Conservation (phyloP, 2,888 invertebrate genomes). For the Melinaea marsaeus region DNA sequence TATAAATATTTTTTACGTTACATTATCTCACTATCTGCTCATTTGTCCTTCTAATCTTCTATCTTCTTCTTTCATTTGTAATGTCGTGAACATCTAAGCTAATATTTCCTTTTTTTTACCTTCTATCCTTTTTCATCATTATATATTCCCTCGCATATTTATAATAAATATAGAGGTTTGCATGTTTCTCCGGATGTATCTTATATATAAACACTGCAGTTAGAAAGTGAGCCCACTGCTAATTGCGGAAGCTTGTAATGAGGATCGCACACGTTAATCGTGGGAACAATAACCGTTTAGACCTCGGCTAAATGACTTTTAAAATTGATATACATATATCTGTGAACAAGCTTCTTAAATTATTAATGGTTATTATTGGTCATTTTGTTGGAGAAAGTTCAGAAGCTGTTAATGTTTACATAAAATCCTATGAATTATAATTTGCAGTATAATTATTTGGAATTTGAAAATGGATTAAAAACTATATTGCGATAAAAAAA, state of each 20-base stretch:
- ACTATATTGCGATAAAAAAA: no score
- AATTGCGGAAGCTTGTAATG: slow-evolving; percentile 71
- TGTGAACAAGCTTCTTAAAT: slow-evolving; percentile 1
- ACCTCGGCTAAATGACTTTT: slow-evolving; percentile 13
- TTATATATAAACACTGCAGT: slow-evolving; percentile 33
- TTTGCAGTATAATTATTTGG: not conserved
- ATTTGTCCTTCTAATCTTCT: no score
- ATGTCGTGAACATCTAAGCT: no score
- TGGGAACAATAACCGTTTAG: slow-evolving; percentile 41
- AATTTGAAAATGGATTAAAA: no score
- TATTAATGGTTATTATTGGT: slow-evolving; percentile 2
- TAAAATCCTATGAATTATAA: not conserved
- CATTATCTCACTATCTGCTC: no score
- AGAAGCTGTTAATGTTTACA: not conserved
- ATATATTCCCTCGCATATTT: not conserved
- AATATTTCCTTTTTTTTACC: no score
- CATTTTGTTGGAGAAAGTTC: slow-evolving; percentile 1
- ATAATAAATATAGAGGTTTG: not conserved
- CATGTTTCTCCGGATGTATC: slow-evolving; percentile 7
- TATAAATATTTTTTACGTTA: no score
- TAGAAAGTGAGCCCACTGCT: slow-evolving; percentile 50
- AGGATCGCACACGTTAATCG: slow-evolving; percentile 64
- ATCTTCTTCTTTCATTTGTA: no score
- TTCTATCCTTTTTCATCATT: not conserved
- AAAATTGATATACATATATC: slow-evolving; percentile 7